Evolutionary conservation across 2,113 vertebrate species (phyloP).

Genomic region (Plecturocebus donacophilus): DNA sequence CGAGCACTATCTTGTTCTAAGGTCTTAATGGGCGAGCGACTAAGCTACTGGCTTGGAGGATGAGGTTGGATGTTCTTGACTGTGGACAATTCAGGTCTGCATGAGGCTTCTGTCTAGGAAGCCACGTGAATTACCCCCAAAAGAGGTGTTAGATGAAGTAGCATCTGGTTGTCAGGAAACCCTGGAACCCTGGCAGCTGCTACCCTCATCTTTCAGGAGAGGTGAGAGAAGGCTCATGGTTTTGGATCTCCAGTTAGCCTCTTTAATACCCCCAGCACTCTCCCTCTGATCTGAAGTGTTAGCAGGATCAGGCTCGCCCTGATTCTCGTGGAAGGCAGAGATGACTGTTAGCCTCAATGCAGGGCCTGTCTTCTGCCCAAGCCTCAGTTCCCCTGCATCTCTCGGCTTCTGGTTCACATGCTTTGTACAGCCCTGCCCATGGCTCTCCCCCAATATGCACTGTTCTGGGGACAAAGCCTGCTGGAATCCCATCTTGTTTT

Average conservation of each 20-base stretch:
- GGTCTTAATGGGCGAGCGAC: rapidly evolving
- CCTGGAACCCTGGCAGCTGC: no score
- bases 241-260: not conserved
- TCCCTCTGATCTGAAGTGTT: not conserved
- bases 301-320: not conserved
- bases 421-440: not conserved
- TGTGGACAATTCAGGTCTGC: not conserved
- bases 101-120: not conserved
- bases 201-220: not conserved
- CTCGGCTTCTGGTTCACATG: not conserved
- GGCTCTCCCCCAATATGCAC: rapidly evolving
- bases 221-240: rapidly evolving
- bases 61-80: rapidly evolving
- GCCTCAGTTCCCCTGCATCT: rapidly evolving
- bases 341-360: rapidly evolving
- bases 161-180: not conserved
- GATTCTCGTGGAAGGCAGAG: not conserved
- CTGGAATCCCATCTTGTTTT: no score
- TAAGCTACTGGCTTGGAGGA: rapidly evolving
- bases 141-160: rapidly evolving
- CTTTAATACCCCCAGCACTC: rapidly evolving
- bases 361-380: not conserved
- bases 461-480: not conserved
- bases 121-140: not conserved
- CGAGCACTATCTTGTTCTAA: not conserved